A percentile compares a stretch with the other conserved stretches of the same genome.
Evolutionary conservation across 2,797 vertebrate genomes (phyloP).

Genomic region (Clarias fuscus): DNA sequence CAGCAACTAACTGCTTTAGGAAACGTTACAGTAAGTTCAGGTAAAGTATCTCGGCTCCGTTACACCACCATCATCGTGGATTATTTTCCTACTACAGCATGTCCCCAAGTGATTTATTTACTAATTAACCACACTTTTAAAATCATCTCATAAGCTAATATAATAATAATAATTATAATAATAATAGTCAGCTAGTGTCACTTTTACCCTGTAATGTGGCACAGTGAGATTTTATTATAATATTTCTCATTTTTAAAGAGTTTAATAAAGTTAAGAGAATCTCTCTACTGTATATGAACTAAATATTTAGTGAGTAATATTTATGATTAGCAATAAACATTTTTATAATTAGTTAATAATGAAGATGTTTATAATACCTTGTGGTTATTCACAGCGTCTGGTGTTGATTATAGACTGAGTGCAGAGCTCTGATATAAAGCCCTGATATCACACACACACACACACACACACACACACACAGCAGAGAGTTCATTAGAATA

Average conservation of each 20-base stretch:
- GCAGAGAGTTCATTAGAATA: not conserved
- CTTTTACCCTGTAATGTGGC: not conserved
- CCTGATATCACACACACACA: not conserved
- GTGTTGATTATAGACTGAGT: not conserved
- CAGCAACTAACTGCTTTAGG: not conserved
- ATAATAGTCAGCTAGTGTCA: not conserved
- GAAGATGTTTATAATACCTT: too few species aligned
- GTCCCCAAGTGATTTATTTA: not conserved
- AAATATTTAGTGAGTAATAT: too few species aligned
- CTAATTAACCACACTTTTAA: not conserved
- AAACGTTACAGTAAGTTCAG: not conserved
- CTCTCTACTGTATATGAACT: too few species aligned
- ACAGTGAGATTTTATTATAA: not conserved
- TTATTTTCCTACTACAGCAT: not conserved
- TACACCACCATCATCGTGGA: not conserved
- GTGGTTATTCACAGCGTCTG: not conserved
- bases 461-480: not conserved
- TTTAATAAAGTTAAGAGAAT: not conserved
- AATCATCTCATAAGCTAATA: not conserved
- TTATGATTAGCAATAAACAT: not conserved
- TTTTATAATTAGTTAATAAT: not conserved
- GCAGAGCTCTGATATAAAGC: not conserved
- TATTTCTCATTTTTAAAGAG: too few species aligned
- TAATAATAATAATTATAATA: too few species aligned
- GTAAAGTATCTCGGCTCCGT: not conserved